These are phyloP conservation scores for Rhagoletis zephyria DNA, from an alignment of 1,140 invertebrate species.

Conservation along the genomic window DNA sequence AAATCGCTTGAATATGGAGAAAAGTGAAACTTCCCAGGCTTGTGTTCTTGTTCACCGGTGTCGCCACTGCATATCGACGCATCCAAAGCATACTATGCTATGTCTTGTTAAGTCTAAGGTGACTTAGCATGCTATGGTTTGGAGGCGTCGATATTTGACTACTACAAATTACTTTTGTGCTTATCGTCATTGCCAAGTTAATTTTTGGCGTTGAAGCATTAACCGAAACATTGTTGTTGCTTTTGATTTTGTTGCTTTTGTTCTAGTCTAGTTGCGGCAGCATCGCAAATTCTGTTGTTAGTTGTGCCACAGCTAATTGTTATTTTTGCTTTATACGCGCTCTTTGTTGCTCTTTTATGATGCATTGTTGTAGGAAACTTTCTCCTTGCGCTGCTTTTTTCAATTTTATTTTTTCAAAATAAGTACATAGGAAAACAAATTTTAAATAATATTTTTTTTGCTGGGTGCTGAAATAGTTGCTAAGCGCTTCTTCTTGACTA, in stretches of 20 bases:
- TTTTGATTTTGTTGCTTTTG: background rate
- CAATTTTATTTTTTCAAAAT: background rate
- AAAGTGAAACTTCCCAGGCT: no score
- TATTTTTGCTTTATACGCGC: background rate
- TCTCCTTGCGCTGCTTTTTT: background rate
- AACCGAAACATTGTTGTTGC: background rate
- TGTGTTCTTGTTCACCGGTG: no score
- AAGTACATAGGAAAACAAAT: background rate
- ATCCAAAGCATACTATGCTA: no score
- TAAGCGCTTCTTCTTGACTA: background rate
- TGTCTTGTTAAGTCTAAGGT: no score
- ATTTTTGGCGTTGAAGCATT: background rate
- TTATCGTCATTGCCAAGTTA: background rate
- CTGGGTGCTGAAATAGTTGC: background rate
- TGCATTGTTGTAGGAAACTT: background rate
- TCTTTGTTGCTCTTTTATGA: background rate
- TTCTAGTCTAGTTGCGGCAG: conserved; percentile 13
- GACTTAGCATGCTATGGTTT: no score
- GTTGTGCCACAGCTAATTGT: background rate
- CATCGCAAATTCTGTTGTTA: background rate
- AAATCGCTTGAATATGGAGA: no score
- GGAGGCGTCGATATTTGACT: no score
- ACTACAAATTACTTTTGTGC: background rate
- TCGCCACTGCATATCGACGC: no score
- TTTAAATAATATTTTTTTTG: background rate